Evolutionary conservation across 2,888 invertebrate genomes (phyloP).

Genomic region (Leucoma salicis): DNA sequence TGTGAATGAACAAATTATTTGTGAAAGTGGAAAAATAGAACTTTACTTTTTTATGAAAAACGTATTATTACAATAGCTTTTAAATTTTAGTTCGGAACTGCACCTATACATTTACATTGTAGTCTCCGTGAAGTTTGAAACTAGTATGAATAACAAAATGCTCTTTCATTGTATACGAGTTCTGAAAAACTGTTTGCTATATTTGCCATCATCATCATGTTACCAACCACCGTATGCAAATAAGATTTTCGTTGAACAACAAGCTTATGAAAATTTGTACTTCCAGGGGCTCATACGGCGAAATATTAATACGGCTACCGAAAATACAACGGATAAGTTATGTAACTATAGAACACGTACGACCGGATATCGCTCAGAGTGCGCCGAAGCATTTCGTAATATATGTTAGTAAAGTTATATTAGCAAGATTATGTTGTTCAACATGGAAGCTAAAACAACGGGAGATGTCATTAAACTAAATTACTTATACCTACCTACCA

Average conservation of each 20-base stretch:
- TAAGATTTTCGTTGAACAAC: background rate
- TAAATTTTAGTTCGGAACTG: no score
- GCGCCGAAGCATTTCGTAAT: conserved; percentile 65
- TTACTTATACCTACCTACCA: no score
- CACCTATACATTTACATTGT: no score
- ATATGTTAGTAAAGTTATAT: conserved; percentile 50
- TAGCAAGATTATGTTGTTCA: conserved; percentile 17
- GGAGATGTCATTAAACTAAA: no score
- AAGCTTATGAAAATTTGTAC: conserved; percentile 3
- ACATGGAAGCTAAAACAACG: conserved; percentile 12
- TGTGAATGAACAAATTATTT: no score
- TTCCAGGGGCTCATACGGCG: conserved; percentile 65
- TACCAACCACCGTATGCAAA: conserved; percentile 6
- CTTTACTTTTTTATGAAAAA: no score
- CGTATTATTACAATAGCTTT: no score
- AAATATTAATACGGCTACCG: conserved; percentile 57
- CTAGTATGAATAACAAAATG: no score
- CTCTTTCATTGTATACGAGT: no score
- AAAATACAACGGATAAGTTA: conserved; percentile 37
- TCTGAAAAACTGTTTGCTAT: background rate
- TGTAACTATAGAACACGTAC: conserved; percentile 64
- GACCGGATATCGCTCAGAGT: conserved; percentile 64
- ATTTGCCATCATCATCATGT: conserved; percentile 2
- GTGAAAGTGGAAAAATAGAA: no score
- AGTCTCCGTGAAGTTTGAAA: no score